Base-by-base conservation (phyloP, 2,888 invertebrate genomes). In the Erynnis tages region DNA sequence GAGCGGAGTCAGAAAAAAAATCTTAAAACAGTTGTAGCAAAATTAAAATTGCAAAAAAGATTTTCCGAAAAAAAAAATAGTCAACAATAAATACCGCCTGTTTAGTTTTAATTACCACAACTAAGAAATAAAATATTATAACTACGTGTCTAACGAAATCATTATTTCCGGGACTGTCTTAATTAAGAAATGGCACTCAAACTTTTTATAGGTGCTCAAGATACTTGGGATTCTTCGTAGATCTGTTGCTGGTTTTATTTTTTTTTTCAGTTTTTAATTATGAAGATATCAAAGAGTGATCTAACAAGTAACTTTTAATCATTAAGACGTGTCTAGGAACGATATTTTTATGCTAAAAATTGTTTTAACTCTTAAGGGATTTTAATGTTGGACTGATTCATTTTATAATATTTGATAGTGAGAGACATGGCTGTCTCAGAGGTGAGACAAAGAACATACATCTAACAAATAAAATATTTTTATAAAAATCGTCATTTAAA, bases 81-180 rank as follows among this genome's bases (percentile, higher is more conserved):
- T n/a, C n/a, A n/a, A n/a, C n/a, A n/a, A n/a, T n/a, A n/a, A n/a
- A n/a, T n/a, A n/a, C n/a, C n/a, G n/a, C n/a, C n/a, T n/a, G n/a
- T n/a, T 43, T 11, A 34, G n/a, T 45, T 45, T 46, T 46, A 46
- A 46, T 46, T 46, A 34, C 17, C n/a, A 13, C 8, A 23, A 16
- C 13, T n/a, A 46, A 25, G 34, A 27, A 23, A 14, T 47, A 54
- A 55, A 47, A 53, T 46, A 53, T 46, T 38, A 52, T 45, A 47
- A 27, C 13, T 35, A 23, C 46, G 25, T 35, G 14, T 17, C 32
- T 46, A 46, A 8, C 14, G 25, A 25, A 13, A 38, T 46, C 46
- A 37, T 47, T 37, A 37, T 35, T 23, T 23, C 45, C 14, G 27
- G 38, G 30, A 25, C 19, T 21, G 35, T 37, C 35, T 48, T 48